These are phyloP conservation scores for Leucopsar rothschildi DNA, from an alignment of 2,113 vertebrate species.

Conservation along the genomic window DNA sequence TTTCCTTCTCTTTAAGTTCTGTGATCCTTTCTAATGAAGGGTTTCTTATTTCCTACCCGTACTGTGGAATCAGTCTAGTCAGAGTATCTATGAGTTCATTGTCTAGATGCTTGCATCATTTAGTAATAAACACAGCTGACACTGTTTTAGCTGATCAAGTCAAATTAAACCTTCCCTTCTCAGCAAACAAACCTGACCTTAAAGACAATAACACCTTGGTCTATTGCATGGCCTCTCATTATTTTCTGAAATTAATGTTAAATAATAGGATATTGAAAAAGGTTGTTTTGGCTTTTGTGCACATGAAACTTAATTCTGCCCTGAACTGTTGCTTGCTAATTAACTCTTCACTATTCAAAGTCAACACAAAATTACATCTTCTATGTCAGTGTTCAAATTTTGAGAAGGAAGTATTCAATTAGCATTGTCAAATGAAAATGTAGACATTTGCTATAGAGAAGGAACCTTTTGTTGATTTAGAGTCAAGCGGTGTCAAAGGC, in stretches of 20 bases:
- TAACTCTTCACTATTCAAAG: constrained; percentile 56
- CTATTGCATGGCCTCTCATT: background rate
- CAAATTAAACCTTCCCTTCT: constrained; percentile 41
- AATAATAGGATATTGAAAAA: background rate
- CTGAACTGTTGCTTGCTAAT: constrained; percentile 21
- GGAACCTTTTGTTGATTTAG: constrained; percentile 61
- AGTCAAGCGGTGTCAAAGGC: constrained; percentile 50
- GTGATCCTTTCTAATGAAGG: background rate
- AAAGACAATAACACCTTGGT: constrained; percentile 24
- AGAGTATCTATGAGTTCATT: constrained; percentile 22
- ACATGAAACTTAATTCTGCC: background rate
- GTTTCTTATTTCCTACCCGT: background rate
- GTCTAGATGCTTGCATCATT: constrained; percentile 29
- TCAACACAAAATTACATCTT: constrained; percentile 29
- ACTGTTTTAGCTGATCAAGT: constrained; percentile 35
- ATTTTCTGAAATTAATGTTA: constrained; percentile 37
- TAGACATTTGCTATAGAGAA: constrained; percentile 28
- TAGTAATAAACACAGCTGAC: constrained; percentile 54
- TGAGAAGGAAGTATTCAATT: constrained; percentile 57
- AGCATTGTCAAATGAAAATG: constrained; percentile 51
- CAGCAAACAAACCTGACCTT: constrained; percentile 58
- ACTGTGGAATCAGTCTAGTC: constrained; percentile 42
- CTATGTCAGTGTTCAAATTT: constrained; percentile 20
- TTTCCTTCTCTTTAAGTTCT: background rate
- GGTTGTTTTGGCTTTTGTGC: background rate